Base-by-base conservation (phyloP, 1,140 invertebrate species). In the Drosophila serrata region DNA sequence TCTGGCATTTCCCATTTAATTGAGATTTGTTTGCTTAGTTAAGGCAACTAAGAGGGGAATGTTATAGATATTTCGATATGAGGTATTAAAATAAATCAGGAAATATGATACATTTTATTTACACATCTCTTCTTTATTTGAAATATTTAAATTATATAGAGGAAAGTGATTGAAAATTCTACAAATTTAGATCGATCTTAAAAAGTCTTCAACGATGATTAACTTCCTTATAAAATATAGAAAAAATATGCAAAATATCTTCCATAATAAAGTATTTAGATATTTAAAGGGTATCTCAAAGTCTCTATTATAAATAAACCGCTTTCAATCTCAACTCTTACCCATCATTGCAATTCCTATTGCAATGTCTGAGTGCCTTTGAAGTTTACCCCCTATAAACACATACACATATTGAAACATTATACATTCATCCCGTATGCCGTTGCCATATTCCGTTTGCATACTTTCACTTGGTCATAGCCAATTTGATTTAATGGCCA, bases 391-490 rank as follows among this genome's bases (percentile, higher is more conserved):
- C 12, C 43, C 42, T n/a, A n/a, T n/a, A n/a, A n/a, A n/a, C n/a
- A n/a, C n/a, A 6, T 6, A 46, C 42, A 24, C 24, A 33, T 29
- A 75, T 61, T 65, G 15, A 33, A 31, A 49, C 22, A 62, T 59
- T 37, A 31, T 12, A 33, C 33, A 48, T 76, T 57, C 46, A 68
- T 69, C 37, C 17, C 22, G 24, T 8, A 53, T 72, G 43, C 42
- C n/a, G 43, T 40, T 58, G 35, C 22, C 24, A 37, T 31, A 37
- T 27, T 27, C 43, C 29, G 33, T 68, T 43, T 46, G 63, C 63
- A 39, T 78, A 88, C 84, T 90, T 87, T 87, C 80, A 88, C 82
- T 88, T 73, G 60, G 46, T 55, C 64, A 46, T 61, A 67, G 62
- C 49, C 81, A 84, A 80, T 85, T 81, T 68, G 62, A 70, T 75